Evolutionary conservation across 2,888 invertebrate genomes (phyloP).

Genomic region (Apotomis turbidana): DNA sequence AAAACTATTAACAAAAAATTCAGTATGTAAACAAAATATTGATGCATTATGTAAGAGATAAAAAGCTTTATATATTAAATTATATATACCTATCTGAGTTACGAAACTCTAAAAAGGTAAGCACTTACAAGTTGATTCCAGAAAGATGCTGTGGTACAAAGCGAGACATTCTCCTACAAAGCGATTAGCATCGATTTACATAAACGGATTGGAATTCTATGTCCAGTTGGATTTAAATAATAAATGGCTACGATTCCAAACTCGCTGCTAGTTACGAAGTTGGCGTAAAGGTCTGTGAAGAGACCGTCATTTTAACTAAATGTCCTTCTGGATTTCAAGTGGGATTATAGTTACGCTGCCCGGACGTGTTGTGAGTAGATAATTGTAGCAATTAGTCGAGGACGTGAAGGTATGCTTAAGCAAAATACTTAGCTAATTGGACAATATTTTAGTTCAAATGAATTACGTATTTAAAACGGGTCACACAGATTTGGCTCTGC

Average conservation of each 20-base stretch:
- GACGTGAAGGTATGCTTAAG: not conserved
- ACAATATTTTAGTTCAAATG: no score
- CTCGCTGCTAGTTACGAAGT: constrained; percentile 47
- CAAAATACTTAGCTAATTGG: not conserved
- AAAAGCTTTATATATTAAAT: no score
- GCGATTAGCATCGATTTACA: constrained; percentile 71
- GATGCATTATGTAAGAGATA: no score
- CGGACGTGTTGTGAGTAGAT: constrained; percentile 4
- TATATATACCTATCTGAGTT: no score
- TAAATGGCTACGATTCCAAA: constrained; percentile 60
- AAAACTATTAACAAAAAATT: no score
- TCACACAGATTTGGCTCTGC: no score
- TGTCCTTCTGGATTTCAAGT: constrained; percentile 18
- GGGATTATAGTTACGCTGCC: constrained; percentile 10
- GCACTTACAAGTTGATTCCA: not conserved
- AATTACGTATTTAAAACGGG: no score
- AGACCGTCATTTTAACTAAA: constrained; percentile 31
- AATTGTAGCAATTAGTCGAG: not conserved
- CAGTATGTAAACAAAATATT: no score
- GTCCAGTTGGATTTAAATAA: constrained; percentile 70
- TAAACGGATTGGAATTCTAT: constrained; percentile 70
- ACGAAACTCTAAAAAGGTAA: not conserved
- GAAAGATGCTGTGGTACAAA: constrained; percentile 42
- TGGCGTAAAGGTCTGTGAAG: constrained; percentile 43
- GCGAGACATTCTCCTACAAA: constrained; percentile 54